These are phyloP conservation scores for Galerucella nymphaeae DNA, from an alignment of 2,888 invertebrate species.

Conservation along the genomic window DNA sequence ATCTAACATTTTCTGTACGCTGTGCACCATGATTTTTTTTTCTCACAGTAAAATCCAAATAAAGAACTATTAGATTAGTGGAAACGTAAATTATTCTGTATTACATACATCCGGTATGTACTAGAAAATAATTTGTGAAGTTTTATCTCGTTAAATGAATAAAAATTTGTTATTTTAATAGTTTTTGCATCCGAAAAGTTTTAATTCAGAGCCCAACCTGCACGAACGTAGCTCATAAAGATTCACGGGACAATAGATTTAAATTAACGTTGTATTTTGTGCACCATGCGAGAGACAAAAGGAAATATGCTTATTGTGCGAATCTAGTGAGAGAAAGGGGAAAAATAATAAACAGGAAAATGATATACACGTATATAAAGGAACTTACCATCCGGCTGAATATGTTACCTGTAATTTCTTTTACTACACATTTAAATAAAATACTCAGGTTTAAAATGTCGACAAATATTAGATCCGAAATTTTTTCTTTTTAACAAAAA, in stretches of 20 bases:
- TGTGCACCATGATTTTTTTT: too few species aligned
- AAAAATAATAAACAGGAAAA: conserved; percentile 5
- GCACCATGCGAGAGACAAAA: conserved; percentile 17
- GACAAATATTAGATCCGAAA: too few species aligned
- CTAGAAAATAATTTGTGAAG: not conserved
- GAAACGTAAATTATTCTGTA: not conserved
- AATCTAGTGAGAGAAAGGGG: not conserved
- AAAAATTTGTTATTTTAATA: not conserved
- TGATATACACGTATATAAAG: not conserved
- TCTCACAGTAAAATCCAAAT: too few species aligned
- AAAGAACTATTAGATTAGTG: not conserved
- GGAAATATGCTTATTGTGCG: conserved; percentile 19
- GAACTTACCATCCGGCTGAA: too few species aligned
- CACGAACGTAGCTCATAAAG: conserved; percentile 26
- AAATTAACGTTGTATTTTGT: conserved; percentile 24
- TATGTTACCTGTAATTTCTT: too few species aligned
- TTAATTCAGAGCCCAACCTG: conserved; percentile 1
- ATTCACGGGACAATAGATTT: conserved; percentile 27
- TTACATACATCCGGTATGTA: not conserved
- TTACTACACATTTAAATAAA: too few species aligned
- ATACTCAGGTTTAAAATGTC: too few species aligned
- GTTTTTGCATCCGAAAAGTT: not conserved
- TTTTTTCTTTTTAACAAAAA: too few species aligned
- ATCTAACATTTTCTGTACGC: too few species aligned
- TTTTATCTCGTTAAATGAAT: not conserved